These are phyloP conservation scores for Chironomus riparius DNA, from an alignment of 2,888 invertebrate genomes.

Conservation along the genomic window DNA sequence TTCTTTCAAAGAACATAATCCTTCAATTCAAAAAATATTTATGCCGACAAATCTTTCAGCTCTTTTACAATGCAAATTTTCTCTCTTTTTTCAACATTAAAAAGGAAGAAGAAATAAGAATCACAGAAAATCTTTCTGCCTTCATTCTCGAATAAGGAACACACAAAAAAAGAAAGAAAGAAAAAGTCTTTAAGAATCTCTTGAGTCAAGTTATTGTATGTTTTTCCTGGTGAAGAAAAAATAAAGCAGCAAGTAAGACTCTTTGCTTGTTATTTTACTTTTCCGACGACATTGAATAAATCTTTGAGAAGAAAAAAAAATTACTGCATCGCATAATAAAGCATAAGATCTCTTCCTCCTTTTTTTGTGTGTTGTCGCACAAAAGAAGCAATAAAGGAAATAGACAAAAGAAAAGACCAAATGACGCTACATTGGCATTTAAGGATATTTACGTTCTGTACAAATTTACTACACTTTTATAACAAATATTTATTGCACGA, in stretches of 20 bases:
- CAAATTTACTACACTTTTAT: background rate
- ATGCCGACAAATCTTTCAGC: no score
- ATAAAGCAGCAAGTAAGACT: no score
- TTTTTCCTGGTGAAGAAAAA: no score
- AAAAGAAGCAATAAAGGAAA: background rate
- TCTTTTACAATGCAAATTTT: background rate
- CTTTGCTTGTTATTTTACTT: background rate
- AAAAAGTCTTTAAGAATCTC: background rate
- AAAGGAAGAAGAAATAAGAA: no score
- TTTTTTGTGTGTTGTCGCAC: background rate
- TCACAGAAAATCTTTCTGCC: no score
- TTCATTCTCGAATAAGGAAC: background rate
- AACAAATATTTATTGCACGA: constrained; percentile 15
- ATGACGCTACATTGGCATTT: background rate
- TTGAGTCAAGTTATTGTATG: background rate
- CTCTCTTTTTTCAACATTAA: background rate
- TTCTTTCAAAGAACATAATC: no score
- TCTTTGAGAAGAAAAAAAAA: background rate
- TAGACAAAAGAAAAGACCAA: background rate
- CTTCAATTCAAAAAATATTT: no score
- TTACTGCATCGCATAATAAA: background rate
- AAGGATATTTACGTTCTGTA: background rate
- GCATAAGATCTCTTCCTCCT: no score
- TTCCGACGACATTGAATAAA: background rate
- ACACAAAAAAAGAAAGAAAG: background rate